Evolutionary conservation across 2,888 invertebrate species (phyloP), one percentile per base, ranked within the genome.

Genomic region (Tinea semifulvella): DNA sequence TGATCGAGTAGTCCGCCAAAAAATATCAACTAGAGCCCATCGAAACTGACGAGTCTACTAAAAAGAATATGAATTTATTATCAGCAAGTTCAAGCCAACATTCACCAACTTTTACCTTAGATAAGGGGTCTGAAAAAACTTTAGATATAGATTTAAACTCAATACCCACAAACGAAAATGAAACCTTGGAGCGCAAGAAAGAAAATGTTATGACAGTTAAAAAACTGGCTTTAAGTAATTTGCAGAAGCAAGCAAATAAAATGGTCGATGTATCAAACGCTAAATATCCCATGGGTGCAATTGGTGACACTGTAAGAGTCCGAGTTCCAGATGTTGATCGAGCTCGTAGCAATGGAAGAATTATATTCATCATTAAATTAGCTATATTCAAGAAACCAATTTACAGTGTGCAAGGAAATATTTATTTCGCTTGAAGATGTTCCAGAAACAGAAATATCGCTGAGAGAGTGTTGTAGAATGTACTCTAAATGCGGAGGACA

Each of bases 271-370:
- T 28, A 43, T 48, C 42, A 36, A 44, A 40, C 22, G 42, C 42
- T 17, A 46, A 46, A 39, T 44, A 39, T 42, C 46, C 39, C 18
- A 27, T 11, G 27, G 40, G 20, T 42, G 31, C 11, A 44, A 27
- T 43, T 44, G 48, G 10, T 42, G 20, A 28, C 25, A 16, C 22
- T 22, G 22, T n/a, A 35, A 40, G 43, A 45, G 43, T 49, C 2
- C 36, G 14, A 43, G 26, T 46, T 40, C 46, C 47, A 6, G 48
- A 48, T 16, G 43, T 48, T 22, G 48, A 48, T 28, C 35, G 47
- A 10, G 48, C 43, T 45, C 17, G 25, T 8, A 25, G 20, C 14
- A 45, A 46, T 43, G 22, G 31, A 5, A 22, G 25, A 22, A 22
- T 7, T 22, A 22, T 7, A 8, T 8, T 22, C 8, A 8, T 8